Evolutionary conservation across 2,888 invertebrate genomes (phyloP).

Genomic region (Sarcophaga caerulescens): DNA sequence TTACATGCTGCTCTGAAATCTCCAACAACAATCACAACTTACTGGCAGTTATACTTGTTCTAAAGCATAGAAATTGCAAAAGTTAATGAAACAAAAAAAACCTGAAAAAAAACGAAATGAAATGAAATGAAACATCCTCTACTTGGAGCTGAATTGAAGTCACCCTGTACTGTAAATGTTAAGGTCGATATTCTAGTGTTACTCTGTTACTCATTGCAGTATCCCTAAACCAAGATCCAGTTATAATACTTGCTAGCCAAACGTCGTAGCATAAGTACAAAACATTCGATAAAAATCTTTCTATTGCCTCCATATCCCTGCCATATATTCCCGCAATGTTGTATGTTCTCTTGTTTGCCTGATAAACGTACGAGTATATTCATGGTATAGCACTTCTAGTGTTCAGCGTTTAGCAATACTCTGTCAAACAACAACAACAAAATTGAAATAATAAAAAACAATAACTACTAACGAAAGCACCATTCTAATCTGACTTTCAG

Average conservation of each 20-base stretch:
- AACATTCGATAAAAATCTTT: slow-evolving; percentile 52
- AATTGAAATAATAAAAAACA: background rate
- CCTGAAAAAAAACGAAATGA: background rate
- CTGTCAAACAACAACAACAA: background rate
- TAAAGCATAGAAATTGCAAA: background rate
- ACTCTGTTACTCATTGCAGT: slow-evolving; percentile 20
- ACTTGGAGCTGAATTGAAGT: slow-evolving; percentile 41
- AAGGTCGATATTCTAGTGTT: slow-evolving; percentile 5
- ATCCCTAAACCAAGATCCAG: too few relatives aligned
- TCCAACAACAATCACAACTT: slow-evolving; percentile 8
- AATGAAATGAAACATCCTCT: slow-evolving; percentile 19
- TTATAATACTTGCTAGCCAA: background rate
- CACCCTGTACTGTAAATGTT: slow-evolving; percentile 28
- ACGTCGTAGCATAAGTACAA: slow-evolving; percentile 2
- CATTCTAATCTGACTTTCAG: background rate
- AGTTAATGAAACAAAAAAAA: background rate
- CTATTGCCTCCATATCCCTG: slow-evolving; percentile 16
- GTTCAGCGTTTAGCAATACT: slow-evolving; percentile 21
- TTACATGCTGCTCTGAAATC: background rate
- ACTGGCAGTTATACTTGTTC: background rate
- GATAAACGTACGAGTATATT: too few relatives aligned
- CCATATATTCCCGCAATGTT: background rate
- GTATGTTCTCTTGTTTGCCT: background rate
- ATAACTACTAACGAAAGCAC: background rate
- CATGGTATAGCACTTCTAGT: slow-evolving; percentile 17